phyloP scores from a whole-genome alignment of 2,113 vertebrate species.

The Hoplias malabaricus region DNA sequence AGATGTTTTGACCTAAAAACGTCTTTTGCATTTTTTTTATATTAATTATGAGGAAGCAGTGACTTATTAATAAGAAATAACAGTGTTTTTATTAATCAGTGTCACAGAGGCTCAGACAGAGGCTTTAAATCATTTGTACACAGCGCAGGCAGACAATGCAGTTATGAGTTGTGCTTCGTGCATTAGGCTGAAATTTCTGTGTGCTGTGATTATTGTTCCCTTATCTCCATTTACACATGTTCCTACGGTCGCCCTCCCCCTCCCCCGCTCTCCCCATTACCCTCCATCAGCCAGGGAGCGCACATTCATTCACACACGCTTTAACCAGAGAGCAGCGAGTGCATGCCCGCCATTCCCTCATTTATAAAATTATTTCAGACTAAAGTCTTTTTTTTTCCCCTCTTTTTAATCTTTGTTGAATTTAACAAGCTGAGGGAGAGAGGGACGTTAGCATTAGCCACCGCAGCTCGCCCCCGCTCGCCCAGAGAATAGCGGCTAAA shows the following conservation, averaged over 20 bases:
- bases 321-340: constrained; percentile 25
- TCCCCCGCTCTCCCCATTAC: constrained; percentile 4
- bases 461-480: constrained; percentile 28
- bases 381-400: constrained; percentile 16
- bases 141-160: neutral
- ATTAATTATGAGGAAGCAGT: too few relatives aligned
- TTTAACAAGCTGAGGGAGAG: constrained; percentile 53
- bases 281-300: constrained; percentile 2
- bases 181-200: neutral
- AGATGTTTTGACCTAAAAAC: too few relatives aligned
- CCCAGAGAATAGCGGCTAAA: constrained; percentile 19
- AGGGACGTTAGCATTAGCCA: constrained; percentile 32
- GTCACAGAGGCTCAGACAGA: too few relatives aligned
- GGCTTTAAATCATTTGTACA: neutral
- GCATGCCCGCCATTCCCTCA: constrained; percentile 12
- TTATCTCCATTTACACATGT: constrained; percentile 42
- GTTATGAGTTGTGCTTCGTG: neutral
- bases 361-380: constrained; percentile 44
- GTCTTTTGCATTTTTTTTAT: too few relatives aligned
- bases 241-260: neutral
- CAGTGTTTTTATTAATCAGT: too few relatives aligned
- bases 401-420: constrained; percentile 41
- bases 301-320: constrained; percentile 33
- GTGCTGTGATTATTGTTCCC: constrained; percentile 21
- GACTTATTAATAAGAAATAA: too few relatives aligned